phyloP scores from a whole-genome alignment of 2,888 invertebrate species.

The Nineta flava region DNA sequence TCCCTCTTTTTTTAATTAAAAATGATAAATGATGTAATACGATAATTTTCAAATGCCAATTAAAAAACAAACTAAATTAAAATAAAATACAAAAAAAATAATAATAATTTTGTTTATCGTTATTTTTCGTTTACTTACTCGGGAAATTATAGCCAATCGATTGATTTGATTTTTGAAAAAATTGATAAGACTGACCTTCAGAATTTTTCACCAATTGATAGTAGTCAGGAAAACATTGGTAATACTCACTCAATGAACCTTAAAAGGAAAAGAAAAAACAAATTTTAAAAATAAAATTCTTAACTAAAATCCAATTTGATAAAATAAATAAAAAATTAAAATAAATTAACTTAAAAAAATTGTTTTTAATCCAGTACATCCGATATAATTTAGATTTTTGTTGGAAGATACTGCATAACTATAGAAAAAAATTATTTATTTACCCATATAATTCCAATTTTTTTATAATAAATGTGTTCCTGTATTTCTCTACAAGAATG shows the following conservation, averaged over 20 bases:
- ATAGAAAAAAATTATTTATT: too few relatives aligned
- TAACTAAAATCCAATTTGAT: background rate
- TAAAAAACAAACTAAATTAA: background rate
- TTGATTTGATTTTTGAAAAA: background rate
- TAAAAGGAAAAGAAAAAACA: conserved; percentile 1
- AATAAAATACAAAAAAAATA: background rate
- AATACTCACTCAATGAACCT: conserved; percentile 4
- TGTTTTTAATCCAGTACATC: background rate
- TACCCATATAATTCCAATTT: too few relatives aligned
- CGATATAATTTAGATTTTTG: too few relatives aligned
- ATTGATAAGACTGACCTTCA: background rate
- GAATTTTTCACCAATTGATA: conserved; percentile 1
- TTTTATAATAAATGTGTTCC: too few relatives aligned
- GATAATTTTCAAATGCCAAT: background rate
- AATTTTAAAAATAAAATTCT: background rate
- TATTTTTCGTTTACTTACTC: too few relatives aligned
- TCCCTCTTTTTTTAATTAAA: background rate
- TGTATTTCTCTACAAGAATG: too few relatives aligned
- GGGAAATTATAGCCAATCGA: background rate
- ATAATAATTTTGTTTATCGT: too few relatives aligned
- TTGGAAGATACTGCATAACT: too few relatives aligned
- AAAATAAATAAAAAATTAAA: conserved; percentile 1
- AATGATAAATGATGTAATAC: background rate
- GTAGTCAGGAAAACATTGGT: conserved; percentile 1
- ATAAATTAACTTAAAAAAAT: background rate